Base-by-base conservation (phyloP, 2,888 invertebrate genomes). In the Nemotelus pantherinus region DNA sequence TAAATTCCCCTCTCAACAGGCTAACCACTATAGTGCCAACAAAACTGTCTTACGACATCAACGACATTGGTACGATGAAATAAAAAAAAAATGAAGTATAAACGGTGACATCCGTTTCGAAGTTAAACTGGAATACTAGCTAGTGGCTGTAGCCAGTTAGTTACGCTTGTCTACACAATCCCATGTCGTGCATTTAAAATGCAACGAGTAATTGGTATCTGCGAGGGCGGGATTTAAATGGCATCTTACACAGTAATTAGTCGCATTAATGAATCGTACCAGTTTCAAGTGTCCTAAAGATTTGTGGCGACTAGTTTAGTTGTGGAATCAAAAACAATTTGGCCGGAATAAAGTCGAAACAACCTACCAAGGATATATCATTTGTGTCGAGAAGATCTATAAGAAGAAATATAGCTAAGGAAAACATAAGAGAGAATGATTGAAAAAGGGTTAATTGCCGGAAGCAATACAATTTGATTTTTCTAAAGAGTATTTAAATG, bases 231-330 rank as follows among this genome's bases (percentile, higher is more conserved):
- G 72, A 72, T 72, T 25, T 57, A 72, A 72, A 72, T 72, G 72
- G 72, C 72, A 72, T 72, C 72, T 72, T 72, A 72, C 72, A 72
- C 72, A 72, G 72, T 72, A 72, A 72, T 72, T 72, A 72, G 72
- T 58, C 45, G 72, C 39, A 41, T 72, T 72, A 72, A 72, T 72
- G 72, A 72, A 41, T 72, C 58, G 72, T 72, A 57, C 58, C 58
- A n/a, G 58, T 25, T 53, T 65, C n/a, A 57, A 57, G 25, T 57
- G 10, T 7, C 57, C 10, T 57, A 10, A 57, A 57, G 57, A 57
- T 57, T 25, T 25, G 10, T 10, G 2, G 57, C 50, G 9, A 43
- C 9, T 65, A 45, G 45, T 47, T 44, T 9, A 43, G 9, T 41
- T 6, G 65, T 9, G 10, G 45, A 41, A 43, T 25, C 4, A 63